phyloP scores from a whole-genome alignment of 2,113 vertebrate genomes.

The Symphodus melops region DNA sequence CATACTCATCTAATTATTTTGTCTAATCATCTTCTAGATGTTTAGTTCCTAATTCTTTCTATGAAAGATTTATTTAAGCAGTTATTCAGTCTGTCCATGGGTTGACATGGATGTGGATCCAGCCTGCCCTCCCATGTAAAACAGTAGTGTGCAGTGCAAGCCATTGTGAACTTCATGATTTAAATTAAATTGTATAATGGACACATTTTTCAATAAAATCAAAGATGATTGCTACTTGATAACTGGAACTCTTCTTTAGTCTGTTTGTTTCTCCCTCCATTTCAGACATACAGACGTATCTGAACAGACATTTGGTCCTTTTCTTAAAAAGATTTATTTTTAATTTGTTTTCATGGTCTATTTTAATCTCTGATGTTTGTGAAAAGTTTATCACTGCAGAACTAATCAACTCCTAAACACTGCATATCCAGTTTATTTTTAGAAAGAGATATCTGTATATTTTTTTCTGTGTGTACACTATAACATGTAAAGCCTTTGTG shows the following conservation, averaged over 20 bases:
- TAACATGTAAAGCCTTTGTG: too few relatives aligned
- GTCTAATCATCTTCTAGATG: conserved; percentile 33
- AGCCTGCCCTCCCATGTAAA: conserved; percentile 18
- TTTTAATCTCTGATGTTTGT: background rate
- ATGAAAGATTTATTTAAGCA: conserved; percentile 78
- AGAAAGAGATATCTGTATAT: background rate
- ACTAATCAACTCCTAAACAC: background rate
- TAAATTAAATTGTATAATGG: conserved; percentile 35
- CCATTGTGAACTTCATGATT: conserved; percentile 15
- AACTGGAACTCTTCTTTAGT: background rate
- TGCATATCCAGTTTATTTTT: background rate
- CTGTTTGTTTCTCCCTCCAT: background rate
- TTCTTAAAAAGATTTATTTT: background rate
- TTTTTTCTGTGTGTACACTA: too few relatives aligned
- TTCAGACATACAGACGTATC: background rate
- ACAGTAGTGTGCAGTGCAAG: conserved; percentile 28
- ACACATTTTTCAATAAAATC: conserved; percentile 53
- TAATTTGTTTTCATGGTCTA: background rate
- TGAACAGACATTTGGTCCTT: too few relatives aligned
- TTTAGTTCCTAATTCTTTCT: conserved; percentile 77
- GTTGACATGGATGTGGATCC: conserved; percentile 34
- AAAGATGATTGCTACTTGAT: conserved; percentile 17
- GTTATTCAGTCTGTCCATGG: conserved; percentile 46
- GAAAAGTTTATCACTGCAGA: background rate
- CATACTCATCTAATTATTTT: conserved; percentile 5